Percentiles rank a stretch among this genome's conserved stretches.
phyloP scores from a whole-genome alignment of 2,797 vertebrate genomes.

The Trichosurus vulpecula region DNA sequence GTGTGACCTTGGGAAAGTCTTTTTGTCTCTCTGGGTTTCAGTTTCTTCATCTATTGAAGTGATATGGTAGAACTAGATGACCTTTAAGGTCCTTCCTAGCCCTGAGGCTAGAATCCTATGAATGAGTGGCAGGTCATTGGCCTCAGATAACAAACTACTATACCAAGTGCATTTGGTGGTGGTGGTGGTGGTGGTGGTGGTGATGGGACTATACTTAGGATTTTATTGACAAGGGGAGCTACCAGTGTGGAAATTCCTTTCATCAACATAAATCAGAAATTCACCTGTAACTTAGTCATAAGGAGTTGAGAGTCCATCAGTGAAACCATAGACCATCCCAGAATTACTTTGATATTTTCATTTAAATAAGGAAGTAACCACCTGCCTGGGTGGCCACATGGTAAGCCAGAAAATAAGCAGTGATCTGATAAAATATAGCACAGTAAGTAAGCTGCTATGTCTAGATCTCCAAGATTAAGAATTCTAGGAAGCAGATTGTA shows the following conservation, averaged over 20 bases:
- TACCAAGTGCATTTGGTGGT: not conserved
- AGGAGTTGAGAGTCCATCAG: not conserved
- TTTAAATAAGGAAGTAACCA: not conserved
- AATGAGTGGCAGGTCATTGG: not conserved
- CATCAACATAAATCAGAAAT: not conserved
- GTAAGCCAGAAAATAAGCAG: not conserved
- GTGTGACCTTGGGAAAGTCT: not conserved
- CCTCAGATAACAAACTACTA: not conserved
- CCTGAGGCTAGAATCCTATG: not conserved
- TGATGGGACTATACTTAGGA: not conserved
- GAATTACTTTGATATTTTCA: not conserved
- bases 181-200: not conserved
- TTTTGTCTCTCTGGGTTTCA: not conserved
- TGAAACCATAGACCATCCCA: not conserved
- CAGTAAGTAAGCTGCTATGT: not conserved
- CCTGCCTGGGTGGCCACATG: not conserved
- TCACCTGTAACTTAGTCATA: not conserved
- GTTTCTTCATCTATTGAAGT: not conserved
- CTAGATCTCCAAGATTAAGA: not conserved
- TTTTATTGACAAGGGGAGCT: not conserved
- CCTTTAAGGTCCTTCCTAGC: not conserved
- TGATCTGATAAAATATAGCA: not conserved
- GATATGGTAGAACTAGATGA: not conserved
- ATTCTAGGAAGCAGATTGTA: not conserved
- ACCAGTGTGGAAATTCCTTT: not conserved